These are phyloP conservation scores for Hemitrygon akajei DNA, from an alignment of 2,797 vertebrate genomes.

Conservation along the genomic window DNA sequence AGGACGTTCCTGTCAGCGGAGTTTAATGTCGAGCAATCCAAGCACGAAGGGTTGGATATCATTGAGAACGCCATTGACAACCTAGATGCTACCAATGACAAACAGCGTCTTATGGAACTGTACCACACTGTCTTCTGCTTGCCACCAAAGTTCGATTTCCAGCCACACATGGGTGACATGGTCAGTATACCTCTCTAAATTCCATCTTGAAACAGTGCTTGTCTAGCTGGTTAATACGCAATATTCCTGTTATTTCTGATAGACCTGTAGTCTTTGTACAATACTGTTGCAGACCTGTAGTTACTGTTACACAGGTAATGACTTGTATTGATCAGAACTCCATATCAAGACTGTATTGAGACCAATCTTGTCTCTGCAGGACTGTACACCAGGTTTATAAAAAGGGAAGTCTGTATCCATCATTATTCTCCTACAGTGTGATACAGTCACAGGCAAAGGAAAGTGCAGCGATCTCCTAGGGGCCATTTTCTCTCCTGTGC, in stretches of 20 bases:
- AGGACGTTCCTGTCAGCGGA: constrained; percentile 93
- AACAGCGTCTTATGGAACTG: constrained; percentile 95
- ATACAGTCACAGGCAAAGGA: background rate
- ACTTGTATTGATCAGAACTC: background rate
- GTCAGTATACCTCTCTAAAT: constrained; percentile 55
- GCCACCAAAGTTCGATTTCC: constrained; percentile 92
- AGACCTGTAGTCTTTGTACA: background rate
- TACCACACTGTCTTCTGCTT: constrained; percentile 96
- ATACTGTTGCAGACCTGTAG: background rate
- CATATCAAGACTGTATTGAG: background rate
- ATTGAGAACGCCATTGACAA: constrained; percentile 87
- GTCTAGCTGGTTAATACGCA: background rate
- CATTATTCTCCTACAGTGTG: background rate
- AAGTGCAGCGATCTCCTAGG: too few species aligned
- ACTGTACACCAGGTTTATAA: background rate
- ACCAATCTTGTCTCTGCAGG: background rate
- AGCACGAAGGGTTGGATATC: constrained; percentile 82
- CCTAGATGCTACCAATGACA: constrained; percentile 86
- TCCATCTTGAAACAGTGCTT: background rate
- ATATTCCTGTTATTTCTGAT: too few species aligned
- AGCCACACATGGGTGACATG: constrained; percentile 96
- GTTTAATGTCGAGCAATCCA: constrained; percentile 86
- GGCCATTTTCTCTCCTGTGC: too few species aligned
- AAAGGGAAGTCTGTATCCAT: background rate
- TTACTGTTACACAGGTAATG: background rate